A percentile compares a stretch with the other conserved stretches of the same genome.
Evolutionary conservation across 2,113 vertebrate genomes (phyloP).

Genomic region (Gila orcuttii): DNA sequence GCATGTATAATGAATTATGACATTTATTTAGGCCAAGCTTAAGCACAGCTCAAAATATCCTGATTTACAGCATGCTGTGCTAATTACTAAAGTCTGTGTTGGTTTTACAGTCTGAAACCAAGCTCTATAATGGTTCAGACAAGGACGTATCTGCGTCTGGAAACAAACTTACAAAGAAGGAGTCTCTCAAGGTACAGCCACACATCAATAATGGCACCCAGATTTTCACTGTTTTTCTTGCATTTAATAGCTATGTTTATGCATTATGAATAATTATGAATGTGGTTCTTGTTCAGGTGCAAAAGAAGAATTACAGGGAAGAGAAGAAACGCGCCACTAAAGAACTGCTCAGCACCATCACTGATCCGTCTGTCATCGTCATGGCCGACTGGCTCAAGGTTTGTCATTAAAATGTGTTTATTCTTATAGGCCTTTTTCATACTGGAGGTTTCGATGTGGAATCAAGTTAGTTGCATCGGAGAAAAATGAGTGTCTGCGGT

Average conservation of each 20-base stretch:
- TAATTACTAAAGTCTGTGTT: neutral
- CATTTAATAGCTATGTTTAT: neutral
- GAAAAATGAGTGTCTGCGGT: no score
- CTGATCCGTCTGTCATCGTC: constrained; percentile 95
- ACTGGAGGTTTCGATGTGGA: neutral
- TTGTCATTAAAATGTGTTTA: neutral
- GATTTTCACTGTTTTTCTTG: neutral
- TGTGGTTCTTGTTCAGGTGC: constrained; percentile 79
- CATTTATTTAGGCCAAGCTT: neutral
- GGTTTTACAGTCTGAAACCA: constrained; percentile 90
- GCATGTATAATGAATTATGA: neutral
- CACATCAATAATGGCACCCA: neutral
- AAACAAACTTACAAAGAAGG: constrained; percentile 98
- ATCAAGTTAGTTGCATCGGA: no score
- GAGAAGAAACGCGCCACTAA: constrained; percentile 98
- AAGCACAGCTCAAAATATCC: neutral
- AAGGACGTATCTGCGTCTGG: constrained; percentile 88
- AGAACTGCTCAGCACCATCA: constrained; percentile 97
- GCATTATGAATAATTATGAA: neutral
- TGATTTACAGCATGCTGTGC: neutral
- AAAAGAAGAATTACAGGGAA: constrained; percentile 99
- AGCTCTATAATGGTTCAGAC: constrained; percentile 98
- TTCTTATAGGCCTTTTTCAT: neutral
- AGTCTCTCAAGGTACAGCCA: constrained; percentile 92
- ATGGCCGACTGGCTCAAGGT: constrained; percentile 99